A percentile compares a stretch with the other conserved stretches of the same genome.
phyloP scores from a whole-genome alignment of 2,797 vertebrate genomes.

The Xerus rutilus region DNA sequence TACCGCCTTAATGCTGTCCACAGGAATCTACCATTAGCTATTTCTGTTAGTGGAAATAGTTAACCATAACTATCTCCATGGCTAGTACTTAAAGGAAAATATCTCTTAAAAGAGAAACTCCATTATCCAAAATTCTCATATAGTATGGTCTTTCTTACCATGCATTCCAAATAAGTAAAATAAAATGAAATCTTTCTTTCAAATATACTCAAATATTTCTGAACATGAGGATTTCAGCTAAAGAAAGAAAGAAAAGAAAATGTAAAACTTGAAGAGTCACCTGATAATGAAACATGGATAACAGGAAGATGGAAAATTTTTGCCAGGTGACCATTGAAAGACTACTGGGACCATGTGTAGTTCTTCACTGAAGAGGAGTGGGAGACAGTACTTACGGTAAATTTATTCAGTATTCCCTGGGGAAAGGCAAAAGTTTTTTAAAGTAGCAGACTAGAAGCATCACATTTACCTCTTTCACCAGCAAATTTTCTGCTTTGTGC shows the following conservation, averaged over 20 bases:
- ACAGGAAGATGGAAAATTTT: neutral
- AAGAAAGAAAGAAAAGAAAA: neutral
- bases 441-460: neutral
- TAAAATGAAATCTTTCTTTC: neutral
- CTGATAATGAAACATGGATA: neutral
- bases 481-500: slow-evolving; percentile 94
- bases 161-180: neutral
- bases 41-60: neutral
- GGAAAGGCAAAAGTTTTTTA: neutral
- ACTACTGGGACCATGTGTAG: neutral
- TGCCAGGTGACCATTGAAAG: neutral
- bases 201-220: neutral
- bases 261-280: neutral
- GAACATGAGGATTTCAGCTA: neutral
- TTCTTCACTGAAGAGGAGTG: neutral
- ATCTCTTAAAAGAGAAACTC: slow-evolving; percentile 18
- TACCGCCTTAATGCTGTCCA: neutral
- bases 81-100: neutral
- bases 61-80: neutral
- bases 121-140: neutral
- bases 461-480: slow-evolving; percentile 97
- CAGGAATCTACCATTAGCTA: neutral
- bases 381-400: neutral
- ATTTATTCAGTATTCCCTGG: neutral
- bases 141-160: neutral